phyloP scores from a whole-genome alignment of 2,797 vertebrate genomes.

The Harpagifer antarcticus region DNA sequence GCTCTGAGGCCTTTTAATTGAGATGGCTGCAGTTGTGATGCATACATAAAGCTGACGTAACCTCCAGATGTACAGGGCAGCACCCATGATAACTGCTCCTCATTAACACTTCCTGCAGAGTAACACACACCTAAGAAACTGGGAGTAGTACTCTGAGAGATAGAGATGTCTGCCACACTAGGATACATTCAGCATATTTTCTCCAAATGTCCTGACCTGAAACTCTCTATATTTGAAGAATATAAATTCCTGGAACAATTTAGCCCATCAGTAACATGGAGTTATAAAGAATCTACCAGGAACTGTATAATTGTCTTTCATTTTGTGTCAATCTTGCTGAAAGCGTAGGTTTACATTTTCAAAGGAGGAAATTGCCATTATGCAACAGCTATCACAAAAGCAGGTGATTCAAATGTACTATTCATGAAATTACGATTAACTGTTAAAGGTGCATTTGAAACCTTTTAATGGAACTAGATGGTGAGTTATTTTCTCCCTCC shows the following conservation, averaged over 20 bases:
- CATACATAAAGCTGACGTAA: constrained; percentile 26
- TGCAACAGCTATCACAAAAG: constrained; percentile 17
- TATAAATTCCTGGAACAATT: background rate
- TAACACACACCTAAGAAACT: constrained; percentile 33
- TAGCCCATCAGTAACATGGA: background rate
- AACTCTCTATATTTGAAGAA: background rate
- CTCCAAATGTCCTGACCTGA: background rate
- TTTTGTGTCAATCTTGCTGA: background rate
- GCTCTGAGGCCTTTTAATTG: constrained; percentile 31
- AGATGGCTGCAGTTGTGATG: constrained; percentile 24
- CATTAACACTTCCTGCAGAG: constrained; percentile 40
- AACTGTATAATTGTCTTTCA: background rate
- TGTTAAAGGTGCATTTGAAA: constrained; percentile 1
- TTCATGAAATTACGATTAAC: constrained; percentile 1
- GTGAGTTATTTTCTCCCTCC: background rate
- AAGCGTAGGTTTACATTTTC: background rate
- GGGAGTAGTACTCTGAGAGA: constrained; percentile 11
- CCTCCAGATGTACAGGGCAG: constrained; percentile 24
- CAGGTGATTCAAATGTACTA: background rate
- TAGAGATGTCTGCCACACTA: background rate
- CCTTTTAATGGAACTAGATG: constrained; percentile 12
- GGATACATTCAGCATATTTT: background rate
- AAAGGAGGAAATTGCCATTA: constrained; percentile 4
- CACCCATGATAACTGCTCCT: constrained; percentile 13
- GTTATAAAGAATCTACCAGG: background rate